phyloP scores from a whole-genome alignment of 2,888 invertebrate genomes.

The Drosophila mayaguana region DNA sequence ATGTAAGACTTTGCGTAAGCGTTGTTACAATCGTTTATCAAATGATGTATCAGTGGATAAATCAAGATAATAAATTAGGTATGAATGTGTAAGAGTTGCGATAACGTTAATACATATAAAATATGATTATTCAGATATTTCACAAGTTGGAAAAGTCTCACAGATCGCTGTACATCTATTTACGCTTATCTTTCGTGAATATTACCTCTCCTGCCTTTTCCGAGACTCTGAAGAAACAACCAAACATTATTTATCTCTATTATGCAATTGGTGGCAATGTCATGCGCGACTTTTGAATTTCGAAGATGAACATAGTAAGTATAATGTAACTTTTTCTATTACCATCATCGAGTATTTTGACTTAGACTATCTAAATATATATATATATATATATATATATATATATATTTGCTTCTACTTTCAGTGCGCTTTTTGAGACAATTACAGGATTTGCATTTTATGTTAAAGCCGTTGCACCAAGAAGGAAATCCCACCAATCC shows the following conservation, averaged over 20 bases:
- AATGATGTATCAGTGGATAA: conserved; percentile 80
- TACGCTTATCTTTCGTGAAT: conserved; percentile 81
- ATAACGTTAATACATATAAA: neutral
- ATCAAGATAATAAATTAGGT: conserved; percentile 58
- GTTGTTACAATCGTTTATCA: conserved; percentile 81
- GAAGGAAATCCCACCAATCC: conserved; percentile 63
- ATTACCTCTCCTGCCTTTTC: conserved; percentile 80
- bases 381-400: no score
- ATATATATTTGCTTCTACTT: no score
- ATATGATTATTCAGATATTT: conserved; percentile 59
- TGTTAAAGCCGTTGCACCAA: conserved; percentile 70
- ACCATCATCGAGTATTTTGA: neutral
- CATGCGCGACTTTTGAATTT: conserved; percentile 67
- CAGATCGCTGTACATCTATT: conserved; percentile 78
- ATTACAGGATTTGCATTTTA: conserved; percentile 78
- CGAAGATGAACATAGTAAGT: conserved; percentile 73
- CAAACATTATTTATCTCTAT: conserved; percentile 78
- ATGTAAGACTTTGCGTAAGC: conserved; percentile 81
- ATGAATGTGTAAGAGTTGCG: conserved; percentile 27
- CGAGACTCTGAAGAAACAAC: conserved; percentile 83
- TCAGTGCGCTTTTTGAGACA: conserved; percentile 78
- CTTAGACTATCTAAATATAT: neutral
- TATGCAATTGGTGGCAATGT: conserved; percentile 82
- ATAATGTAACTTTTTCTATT: neutral
- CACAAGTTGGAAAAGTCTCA: conserved; percentile 75